Percentiles rank a stretch among this genome's conserved stretches.
phyloP scores from a whole-genome alignment of 2,797 vertebrate genomes.

The Serranus cabrilla region DNA sequence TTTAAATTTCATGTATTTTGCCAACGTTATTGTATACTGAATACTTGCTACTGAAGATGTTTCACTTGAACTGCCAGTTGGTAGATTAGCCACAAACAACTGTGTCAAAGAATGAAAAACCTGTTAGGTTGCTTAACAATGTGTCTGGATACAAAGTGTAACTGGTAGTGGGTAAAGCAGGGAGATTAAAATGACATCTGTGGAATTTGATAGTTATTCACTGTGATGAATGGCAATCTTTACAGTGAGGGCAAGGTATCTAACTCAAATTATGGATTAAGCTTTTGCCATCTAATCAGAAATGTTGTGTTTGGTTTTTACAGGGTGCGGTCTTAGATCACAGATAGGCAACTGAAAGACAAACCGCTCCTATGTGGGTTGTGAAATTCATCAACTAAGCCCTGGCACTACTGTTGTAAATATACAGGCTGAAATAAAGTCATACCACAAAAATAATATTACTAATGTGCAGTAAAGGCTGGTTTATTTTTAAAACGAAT shows the following conservation, averaged over 20 bases:
- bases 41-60: not conserved
- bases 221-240: not conserved
- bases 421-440: not conserved
- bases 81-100: not conserved
- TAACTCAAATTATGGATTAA: not conserved
- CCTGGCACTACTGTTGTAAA: not conserved
- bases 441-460: too few species aligned
- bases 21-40: too few species aligned
- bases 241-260: not conserved
- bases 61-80: not conserved
- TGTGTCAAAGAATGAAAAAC: slow-evolving; percentile 23
- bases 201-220: not conserved
- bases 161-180: not conserved
- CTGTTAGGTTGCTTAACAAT: slow-evolving; percentile 1
- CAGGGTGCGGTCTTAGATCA: slow-evolving; percentile 64
- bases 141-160: not conserved
- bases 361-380: slow-evolving; percentile 24
- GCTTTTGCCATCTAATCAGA: slow-evolving; percentile 2
- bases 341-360: slow-evolving; percentile 36
- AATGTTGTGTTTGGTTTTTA: slow-evolving; percentile 30
- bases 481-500: not conserved
- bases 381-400: slow-evolving; percentile 6
- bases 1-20: too few species aligned
- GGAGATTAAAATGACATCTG: not conserved
- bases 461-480: not conserved